A percentile compares a stretch with the other conserved stretches of the same genome.
Conservation (phyloP, 1,140 invertebrate species). For the Drosophila carrolli region DNA sequence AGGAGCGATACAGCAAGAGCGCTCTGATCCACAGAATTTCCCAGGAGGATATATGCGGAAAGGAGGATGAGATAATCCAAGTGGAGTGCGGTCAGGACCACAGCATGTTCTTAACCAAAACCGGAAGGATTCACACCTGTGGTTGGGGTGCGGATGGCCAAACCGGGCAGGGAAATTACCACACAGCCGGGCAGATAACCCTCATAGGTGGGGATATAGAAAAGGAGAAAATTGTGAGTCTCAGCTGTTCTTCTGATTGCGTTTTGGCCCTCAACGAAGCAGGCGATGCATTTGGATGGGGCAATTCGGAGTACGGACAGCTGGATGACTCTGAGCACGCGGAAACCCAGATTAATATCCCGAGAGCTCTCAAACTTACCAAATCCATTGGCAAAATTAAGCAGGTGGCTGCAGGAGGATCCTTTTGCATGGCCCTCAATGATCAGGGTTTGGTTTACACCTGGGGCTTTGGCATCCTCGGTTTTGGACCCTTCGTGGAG, state of each 20-base stretch:
- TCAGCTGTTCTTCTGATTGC: slow-evolving; percentile 93
- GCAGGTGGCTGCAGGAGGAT: slow-evolving; percentile 94
- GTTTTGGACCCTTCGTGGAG: slow-evolving; percentile 92
- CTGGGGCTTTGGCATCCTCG: slow-evolving; percentile 97
- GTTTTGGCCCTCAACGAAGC: slow-evolving; percentile 95
- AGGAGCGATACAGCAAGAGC: slow-evolving; percentile 91
- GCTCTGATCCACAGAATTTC: slow-evolving; percentile 88
- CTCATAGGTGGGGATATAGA: slow-evolving; percentile 92
- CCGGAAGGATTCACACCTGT: slow-evolving; percentile 94
- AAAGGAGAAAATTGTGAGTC: slow-evolving; percentile 92
- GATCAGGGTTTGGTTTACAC: slow-evolving; percentile 93
- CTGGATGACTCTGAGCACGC: slow-evolving; percentile 85
- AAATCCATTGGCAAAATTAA: slow-evolving; percentile 90
- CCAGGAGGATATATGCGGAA: slow-evolving; percentile 86
- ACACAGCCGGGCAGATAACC: slow-evolving; percentile 87
- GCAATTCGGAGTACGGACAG: slow-evolving; percentile 97
- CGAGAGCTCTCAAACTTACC: slow-evolving; percentile 88
- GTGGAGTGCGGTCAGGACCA: slow-evolving; percentile 95
- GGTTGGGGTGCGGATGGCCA: slow-evolving; percentile 98
- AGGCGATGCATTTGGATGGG: slow-evolving; percentile 98
- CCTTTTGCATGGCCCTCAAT: slow-evolving; percentile 90
- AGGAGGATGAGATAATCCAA: slow-evolving; percentile 88
- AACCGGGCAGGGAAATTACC: slow-evolving; percentile 92
- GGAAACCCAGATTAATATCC: slow-evolving; percentile 88
- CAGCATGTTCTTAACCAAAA: slow-evolving; percentile 92